Base-by-base conservation (phyloP, 2,797 vertebrate species). In the Oceanodroma leucorhoa region DNA sequence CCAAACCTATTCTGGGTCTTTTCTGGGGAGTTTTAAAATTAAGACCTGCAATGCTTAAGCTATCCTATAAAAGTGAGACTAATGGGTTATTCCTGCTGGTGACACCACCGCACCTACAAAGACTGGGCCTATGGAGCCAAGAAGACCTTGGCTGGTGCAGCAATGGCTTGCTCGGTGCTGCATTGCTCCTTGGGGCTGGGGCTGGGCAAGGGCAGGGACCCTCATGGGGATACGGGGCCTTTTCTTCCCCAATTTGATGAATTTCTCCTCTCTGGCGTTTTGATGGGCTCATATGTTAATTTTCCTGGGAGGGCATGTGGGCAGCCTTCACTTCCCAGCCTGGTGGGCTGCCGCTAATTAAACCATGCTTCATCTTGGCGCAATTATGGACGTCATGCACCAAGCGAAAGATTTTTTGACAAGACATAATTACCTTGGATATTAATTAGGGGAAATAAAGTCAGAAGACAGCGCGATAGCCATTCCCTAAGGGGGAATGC, bases 211-310 rank as follows among this genome's bases (percentile, higher is more conserved):
- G 46, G n/a, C 60, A 50, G 36, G 62, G 57, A 23, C 51, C 40
- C 83, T 46, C 17, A 0, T 2, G 93, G 81, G 91, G 65, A 67
- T 26, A 11, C 3, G 1, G 48, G 72, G 80, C 76, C 83, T 54
- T 71, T 43, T 64, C 41, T 89, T 78, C 58, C 65, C 5, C 0
- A 2, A 3, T 46, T 64, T 96, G 95, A 96, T 94, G 53, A 62
- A 95, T 96, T 81, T 86, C 88, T 94, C 83, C 43, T 61, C 0
- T 2, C 76, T 3, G 3, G 29, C 24, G 19, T 69, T 83, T 69
- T 95, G 95, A 96, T 90, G 80, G 90, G 80, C 93, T 91, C 77
- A 6, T 96, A 62, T 6, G 21, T 95, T 89, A 80, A 58, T 67
- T 67, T 54, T 83, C 79, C 88, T 58, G 0, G 10, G 76, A 55